phyloP scores from a whole-genome alignment of 2,113 vertebrate species.

The Lamprotornis superbus region DNA sequence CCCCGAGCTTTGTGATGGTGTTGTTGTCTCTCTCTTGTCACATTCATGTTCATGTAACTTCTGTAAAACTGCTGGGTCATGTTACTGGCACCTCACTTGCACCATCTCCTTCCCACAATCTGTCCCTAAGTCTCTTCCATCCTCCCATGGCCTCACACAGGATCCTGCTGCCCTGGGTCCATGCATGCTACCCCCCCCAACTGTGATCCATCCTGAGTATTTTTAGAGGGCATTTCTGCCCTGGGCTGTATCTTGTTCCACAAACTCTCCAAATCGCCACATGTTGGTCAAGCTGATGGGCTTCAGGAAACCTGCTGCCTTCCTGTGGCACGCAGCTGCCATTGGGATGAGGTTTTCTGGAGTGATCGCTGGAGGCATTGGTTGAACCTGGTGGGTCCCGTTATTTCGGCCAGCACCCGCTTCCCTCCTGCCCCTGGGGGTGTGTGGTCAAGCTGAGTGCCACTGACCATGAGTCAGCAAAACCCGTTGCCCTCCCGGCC shows the following conservation, averaged over 20 bases:
- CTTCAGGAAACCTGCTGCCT: rapidly evolving
- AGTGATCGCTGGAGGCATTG: rapidly evolving
- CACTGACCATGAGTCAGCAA: slow-evolving; percentile 42
- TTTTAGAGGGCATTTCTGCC: not conserved
- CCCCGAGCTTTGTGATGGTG: rapidly evolving
- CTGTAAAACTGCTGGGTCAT: not conserved
- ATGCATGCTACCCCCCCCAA: rapidly evolving
- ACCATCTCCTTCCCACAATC: not conserved
- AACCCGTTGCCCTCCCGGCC: rapidly evolving
- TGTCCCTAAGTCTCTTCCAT: not conserved
- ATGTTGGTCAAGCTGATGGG: rapidly evolving
- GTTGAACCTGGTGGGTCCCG: not conserved
- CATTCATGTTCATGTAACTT: not conserved
- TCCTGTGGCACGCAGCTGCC: rapidly evolving
- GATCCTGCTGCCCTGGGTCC: not conserved
- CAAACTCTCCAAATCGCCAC: rapidly evolving
- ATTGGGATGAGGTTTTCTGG: not conserved
- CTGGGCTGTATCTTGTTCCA: not conserved
- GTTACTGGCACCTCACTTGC: not conserved
- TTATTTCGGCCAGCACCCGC: not conserved
- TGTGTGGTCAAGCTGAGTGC: not conserved
- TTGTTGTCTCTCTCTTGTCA: rapidly evolving
- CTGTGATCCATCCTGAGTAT: rapidly evolving
- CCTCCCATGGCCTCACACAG: not conserved
- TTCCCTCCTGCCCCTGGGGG: not conserved